Evolutionary conservation across 2,797 vertebrate species (phyloP).

Genomic region (Acridotheres tristis): DNA sequence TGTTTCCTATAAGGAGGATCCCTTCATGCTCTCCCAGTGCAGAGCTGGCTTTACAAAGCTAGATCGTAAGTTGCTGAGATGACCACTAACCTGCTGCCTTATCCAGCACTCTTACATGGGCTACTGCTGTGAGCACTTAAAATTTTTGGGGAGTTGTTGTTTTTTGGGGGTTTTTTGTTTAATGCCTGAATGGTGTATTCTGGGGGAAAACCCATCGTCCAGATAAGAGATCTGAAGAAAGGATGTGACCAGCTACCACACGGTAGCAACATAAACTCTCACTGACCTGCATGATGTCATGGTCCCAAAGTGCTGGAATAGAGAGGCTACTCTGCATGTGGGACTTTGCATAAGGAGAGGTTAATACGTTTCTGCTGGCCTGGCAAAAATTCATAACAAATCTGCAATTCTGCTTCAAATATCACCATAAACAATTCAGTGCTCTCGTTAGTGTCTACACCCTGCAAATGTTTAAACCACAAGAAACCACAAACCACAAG

Average conservation of each 20-base stretch:
- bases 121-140: neutral
- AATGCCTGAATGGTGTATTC: neutral
- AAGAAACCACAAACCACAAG: constrained; percentile 70
- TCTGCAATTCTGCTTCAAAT: constrained; percentile 42
- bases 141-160: neutral
- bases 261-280: neutral
- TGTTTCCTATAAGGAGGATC: neutral
- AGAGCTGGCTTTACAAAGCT: neutral
- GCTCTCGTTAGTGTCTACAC: constrained; percentile 62
- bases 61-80: fast-evolving
- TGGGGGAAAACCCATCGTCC: neutral
- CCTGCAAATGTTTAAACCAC: constrained; percentile 68
- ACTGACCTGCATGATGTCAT: neutral
- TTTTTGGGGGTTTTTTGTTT: neutral
- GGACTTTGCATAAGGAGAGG: constrained; percentile 18
- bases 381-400: constrained; percentile 47
- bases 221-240: neutral
- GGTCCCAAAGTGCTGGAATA: neutral
- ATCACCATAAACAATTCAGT: constrained; percentile 65
- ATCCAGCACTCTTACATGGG: neutral
- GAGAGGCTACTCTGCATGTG: neutral
- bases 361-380: constrained; percentile 36
- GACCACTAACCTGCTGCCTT: neutral
- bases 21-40: fast-evolving
- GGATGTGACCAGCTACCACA: fast-evolving